A percentile compares a stretch with the other conserved stretches of the same genome.
These are phyloP conservation scores for Virgularia gustaviana DNA, from an alignment of 92 coral and sea anemone species.

Conservation along the genomic window DNA sequence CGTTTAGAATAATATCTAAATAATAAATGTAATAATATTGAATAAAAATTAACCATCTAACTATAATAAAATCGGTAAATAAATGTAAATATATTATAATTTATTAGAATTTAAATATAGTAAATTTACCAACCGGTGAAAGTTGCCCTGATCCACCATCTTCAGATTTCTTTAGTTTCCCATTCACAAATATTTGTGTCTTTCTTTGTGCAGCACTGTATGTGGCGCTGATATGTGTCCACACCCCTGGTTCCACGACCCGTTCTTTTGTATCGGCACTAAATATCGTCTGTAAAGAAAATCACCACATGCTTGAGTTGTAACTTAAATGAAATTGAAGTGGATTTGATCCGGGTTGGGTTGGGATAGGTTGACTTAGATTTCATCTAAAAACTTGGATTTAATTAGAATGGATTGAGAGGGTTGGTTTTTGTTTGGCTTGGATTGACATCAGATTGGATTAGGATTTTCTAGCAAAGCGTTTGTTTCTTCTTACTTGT, in stretches of 20 bases:
- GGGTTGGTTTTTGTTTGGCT: background rate
- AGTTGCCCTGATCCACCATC: constrained; percentile 77
- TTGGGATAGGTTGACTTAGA: too few species aligned
- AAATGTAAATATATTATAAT: background rate
- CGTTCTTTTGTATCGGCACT: constrained; percentile 69
- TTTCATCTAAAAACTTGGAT: too few species aligned
- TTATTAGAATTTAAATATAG: background rate
- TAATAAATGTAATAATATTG: background rate
- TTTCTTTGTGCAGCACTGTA: constrained; percentile 67
- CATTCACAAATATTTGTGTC: constrained; percentile 81
- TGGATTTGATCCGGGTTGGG: too few species aligned
- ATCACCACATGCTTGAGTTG: too few species aligned
- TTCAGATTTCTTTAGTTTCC: constrained; percentile 71
- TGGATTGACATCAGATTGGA: background rate
- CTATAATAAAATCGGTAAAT: background rate
- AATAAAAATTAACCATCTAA: background rate
- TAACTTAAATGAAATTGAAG: too few species aligned
- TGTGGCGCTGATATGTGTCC: constrained; percentile 93
- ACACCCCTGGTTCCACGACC: constrained; percentile 84
- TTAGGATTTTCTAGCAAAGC: too few species aligned
- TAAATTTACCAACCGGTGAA: constrained; percentile 70
- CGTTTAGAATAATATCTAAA: background rate
- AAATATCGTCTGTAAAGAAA: constrained; percentile 69
- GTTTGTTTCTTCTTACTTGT: constrained; percentile 52
- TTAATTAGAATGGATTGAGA: too few species aligned